Evolutionary conservation across 1,140 invertebrate species (phyloP).

Genomic region (Oreohelix idahoensis): DNA sequence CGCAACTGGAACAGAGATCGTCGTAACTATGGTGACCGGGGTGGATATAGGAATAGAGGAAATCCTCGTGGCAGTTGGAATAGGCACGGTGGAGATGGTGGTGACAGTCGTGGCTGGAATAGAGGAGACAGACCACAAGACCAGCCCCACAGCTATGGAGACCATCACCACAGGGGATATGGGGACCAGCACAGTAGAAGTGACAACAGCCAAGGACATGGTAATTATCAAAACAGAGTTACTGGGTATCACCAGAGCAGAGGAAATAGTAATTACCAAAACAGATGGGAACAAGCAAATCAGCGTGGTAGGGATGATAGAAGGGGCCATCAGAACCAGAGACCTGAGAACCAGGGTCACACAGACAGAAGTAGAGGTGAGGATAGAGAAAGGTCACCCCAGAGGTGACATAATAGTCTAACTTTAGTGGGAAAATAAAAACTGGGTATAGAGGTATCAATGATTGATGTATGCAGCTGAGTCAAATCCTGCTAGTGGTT

Average conservation of each 20-base stretch:
- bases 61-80: background rate
- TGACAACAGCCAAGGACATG: background rate
- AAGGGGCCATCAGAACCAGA: background rate
- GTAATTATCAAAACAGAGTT: background rate
- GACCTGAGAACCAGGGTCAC: background rate
- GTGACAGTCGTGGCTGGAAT: background rate
- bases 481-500: too few relatives aligned
- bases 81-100: background rate
- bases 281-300: background rate
- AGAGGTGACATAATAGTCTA: background rate
- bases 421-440: too few relatives aligned
- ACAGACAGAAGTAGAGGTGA: conserved; percentile 10
- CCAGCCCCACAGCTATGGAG: background rate
- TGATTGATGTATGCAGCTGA: too few relatives aligned
- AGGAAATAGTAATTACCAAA: background rate
- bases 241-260: background rate
- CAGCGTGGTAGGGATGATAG: background rate
- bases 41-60: conserved; percentile 1
- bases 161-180: conserved; percentile 9
- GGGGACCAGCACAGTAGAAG: background rate
- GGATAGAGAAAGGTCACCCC: conserved; percentile 1
- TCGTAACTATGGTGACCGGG: background rate
- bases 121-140: background rate
- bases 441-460: too few relatives aligned
- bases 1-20: conserved; percentile 10